These are phyloP conservation scores for Andrena minutula DNA, from an alignment of 2,888 invertebrate species.

Conservation along the genomic window DNA sequence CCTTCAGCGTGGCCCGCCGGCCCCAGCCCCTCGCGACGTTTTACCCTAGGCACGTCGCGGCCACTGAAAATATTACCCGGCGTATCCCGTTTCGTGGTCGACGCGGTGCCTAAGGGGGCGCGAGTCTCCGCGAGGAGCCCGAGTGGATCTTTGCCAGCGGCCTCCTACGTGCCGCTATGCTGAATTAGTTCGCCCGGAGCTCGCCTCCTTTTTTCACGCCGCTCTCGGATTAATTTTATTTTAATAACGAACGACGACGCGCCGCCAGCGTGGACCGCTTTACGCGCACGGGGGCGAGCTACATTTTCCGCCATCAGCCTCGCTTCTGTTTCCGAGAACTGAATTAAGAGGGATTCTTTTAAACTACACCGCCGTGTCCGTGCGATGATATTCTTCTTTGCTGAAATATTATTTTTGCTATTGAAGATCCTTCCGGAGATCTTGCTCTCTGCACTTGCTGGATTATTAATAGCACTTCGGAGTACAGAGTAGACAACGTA, in stretches of 20 bases:
- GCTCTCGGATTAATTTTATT: conserved; percentile 46
- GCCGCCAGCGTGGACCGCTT: neutral
- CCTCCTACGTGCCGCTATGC: neutral
- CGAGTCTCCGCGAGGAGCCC: conserved; percentile 21
- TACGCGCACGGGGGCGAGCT: neutral
- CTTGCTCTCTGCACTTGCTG: too few species aligned
- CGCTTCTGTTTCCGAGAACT: neutral
- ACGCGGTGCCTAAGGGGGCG: conserved; percentile 31
- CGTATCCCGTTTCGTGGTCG: conserved; percentile 59
- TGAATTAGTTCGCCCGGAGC: conserved; percentile 30
- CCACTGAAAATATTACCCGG: conserved; percentile 68
- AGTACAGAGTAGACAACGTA: too few species aligned
- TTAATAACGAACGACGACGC: conserved; percentile 22
- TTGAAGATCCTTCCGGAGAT: too few species aligned
- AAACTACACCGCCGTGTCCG: conserved; percentile 16
- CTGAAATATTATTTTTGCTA: too few species aligned
- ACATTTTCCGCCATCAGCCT: conserved; percentile 19
- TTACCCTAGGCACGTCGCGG: conserved; percentile 49
- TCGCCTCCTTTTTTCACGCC: conserved; percentile 5
- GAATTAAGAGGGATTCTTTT: conserved; percentile 22
- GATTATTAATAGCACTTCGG: too few species aligned
- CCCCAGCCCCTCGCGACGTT: conserved; percentile 46
- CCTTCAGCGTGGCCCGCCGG: conserved; percentile 2
- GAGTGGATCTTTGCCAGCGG: conserved; percentile 41
- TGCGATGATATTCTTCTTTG: neutral